These are phyloP conservation scores for Bombylius discolor DNA, from an alignment of 2,888 invertebrate species.

Conservation along the genomic window DNA sequence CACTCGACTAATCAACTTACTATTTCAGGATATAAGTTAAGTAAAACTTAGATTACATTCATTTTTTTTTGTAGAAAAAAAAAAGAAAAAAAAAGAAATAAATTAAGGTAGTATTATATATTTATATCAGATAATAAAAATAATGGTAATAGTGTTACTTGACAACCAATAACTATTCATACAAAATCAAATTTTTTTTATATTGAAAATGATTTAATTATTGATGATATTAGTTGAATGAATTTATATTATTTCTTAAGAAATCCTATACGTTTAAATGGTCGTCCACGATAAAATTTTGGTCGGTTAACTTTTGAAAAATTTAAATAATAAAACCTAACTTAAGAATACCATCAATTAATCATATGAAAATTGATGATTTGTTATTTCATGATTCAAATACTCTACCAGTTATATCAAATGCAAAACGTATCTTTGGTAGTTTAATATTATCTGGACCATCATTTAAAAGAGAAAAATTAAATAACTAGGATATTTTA, in stretches of 20 bases:
- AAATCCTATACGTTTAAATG: slow-evolving; percentile 23
- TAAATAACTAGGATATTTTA: slow-evolving; percentile 23
- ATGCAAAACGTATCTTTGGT: slow-evolving; percentile 20
- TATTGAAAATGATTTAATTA: slow-evolving; percentile 16
- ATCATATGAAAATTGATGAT: slow-evolving; percentile 22
- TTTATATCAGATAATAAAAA: background rate
- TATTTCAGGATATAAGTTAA: no score
- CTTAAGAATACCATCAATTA: slow-evolving; percentile 23
- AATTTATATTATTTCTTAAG: slow-evolving; percentile 23
- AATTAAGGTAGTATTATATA: background rate
- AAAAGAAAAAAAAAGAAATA: no score
- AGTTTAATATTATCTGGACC: slow-evolving; percentile 25
- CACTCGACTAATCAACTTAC: no score
- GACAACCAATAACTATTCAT: background rate
- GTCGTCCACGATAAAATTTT: slow-evolving; percentile 22
- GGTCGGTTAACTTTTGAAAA: slow-evolving; percentile 26
- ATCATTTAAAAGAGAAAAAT: slow-evolving; percentile 18
- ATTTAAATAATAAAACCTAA: slow-evolving; percentile 20
- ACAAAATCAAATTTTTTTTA: slow-evolving; percentile 10
- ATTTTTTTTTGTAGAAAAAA: no score
- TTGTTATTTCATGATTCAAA: slow-evolving; percentile 20
- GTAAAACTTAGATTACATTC: no score
- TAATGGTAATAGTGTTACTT: background rate
- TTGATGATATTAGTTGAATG: slow-evolving; percentile 23
- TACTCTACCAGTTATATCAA: slow-evolving; percentile 22